Base-by-base conservation (phyloP, 2,888 invertebrate species). In the Polyommatus iphigenia region DNA sequence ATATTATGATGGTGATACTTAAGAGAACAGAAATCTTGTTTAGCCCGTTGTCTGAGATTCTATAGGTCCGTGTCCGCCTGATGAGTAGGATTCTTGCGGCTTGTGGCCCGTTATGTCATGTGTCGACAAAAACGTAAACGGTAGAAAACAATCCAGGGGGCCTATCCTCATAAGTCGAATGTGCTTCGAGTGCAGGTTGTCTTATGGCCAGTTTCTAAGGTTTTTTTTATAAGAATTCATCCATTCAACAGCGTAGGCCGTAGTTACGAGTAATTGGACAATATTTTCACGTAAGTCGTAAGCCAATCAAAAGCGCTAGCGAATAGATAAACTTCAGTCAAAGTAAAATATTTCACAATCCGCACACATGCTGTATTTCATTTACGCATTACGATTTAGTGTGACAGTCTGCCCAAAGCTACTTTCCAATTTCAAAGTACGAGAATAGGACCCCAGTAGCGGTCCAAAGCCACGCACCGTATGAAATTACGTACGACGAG, bases 51-150 rank as follows among this genome's bases (percentile, higher is more conserved):
- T 29, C 29, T 15, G 67, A 67, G 29, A 32, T 6, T 67, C 67
- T 24, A 20, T 59, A n/a, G 24, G 29, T 1, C 29, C 29, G 29
- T 67, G 67, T 67, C 67, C 67, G 24, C 8, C 59, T 67, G 24
- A 67, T 24, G 62, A 67, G 54, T 54, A 18, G 54, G 13, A 67
- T 13, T 67, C 67, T 32, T 29, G 67, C 29, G 67, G 62, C 24
- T 20, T 18, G 67, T 67, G 78, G 79, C 84, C 87, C 85, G 88
- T 87, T 88, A 86, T 79, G 79, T 81, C 80, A 82, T 79, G 80
- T 79, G 78, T 77, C 77, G 57, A 41, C 29, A 73, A 73, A 62
- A 72, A 71, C 54, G 32, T 54, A 41, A 46, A 77, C 77, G 77
- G 73, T 24, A 78, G 24, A 20, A 20, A 62, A 24, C 54, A 54